A percentile compares a stretch with the other conserved stretches of the same genome.
These are phyloP conservation scores for Scopus umbretta DNA, from an alignment of 2,113 vertebrate species.

Conservation along the genomic window DNA sequence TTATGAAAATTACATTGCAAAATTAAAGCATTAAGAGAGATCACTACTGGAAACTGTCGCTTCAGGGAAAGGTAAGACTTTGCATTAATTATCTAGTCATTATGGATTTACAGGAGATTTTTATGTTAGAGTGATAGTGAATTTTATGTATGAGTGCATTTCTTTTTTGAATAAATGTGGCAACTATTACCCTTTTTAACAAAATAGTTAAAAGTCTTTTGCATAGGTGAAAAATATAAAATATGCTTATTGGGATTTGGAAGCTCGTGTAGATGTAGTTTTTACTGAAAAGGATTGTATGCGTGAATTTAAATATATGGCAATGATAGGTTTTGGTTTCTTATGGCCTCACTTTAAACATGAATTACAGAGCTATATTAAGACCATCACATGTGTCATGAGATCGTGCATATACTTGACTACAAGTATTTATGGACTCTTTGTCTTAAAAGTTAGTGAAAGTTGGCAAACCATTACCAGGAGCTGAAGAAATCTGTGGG, in stretches of 20 bases:
- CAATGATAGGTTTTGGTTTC: background rate
- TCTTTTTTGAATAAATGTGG: background rate
- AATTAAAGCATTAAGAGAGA: background rate
- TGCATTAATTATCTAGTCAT: background rate
- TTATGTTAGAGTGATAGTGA: background rate
- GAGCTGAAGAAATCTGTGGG: background rate
- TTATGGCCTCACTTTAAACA: background rate
- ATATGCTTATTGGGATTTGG: background rate
- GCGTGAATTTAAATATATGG: background rate
- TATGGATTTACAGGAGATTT: background rate
- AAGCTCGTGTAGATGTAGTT: background rate
- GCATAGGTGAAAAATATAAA: background rate
- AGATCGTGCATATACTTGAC: background rate
- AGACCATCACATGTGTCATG: background rate
- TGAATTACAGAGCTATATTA: background rate
- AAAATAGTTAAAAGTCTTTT: background rate
- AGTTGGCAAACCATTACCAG: background rate
- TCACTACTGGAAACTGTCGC: background rate
- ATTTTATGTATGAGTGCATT: background rate
- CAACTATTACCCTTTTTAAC: background rate
- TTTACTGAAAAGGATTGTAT: background rate
- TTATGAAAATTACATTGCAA: background rate
- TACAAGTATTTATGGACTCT: background rate
- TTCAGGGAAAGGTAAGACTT: slow-evolving; percentile 41
- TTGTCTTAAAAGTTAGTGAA: background rate